Percentiles rank a stretch among this genome's conserved stretches.
Evolutionary conservation across 2,113 vertebrate genomes (phyloP).

Genomic region (Actenoides hombroni): DNA sequence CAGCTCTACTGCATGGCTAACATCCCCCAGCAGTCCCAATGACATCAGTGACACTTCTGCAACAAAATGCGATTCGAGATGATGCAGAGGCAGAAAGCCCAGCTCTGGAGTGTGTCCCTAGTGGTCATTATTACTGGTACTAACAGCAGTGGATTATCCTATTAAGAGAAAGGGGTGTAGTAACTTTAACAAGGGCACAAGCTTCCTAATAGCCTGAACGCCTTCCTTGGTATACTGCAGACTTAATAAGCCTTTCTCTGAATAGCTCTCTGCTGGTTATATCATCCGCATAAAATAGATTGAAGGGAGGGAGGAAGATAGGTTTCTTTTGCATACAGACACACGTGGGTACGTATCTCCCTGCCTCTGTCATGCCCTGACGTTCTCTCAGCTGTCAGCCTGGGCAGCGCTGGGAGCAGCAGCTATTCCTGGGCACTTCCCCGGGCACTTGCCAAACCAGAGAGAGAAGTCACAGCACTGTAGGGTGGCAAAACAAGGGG

Average conservation of each 20-base stretch:
- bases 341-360: rapidly evolving
- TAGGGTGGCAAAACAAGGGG: neutral
- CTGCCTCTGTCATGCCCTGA: neutral
- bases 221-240: neutral
- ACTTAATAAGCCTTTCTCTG: neutral
- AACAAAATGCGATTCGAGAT: neutral
- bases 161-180: neutral
- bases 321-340: neutral
- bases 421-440: neutral
- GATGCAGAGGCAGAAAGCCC: neutral
- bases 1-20: rapidly evolving
- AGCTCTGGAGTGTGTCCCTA: rapidly evolving
- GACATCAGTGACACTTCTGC: neutral
- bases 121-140: neutral
- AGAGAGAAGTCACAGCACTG: neutral
- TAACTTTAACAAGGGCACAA: neutral
- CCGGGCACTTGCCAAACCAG: neutral
- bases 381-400: neutral
- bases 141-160: neutral
- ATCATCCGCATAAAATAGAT: neutral
- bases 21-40: neutral
- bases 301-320: neutral
- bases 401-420: neutral
- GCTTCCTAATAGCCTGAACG: neutral
- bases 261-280: neutral